Percentiles rank a stretch among this genome's conserved stretches.
Evolutionary conservation across 2,888 invertebrate species (phyloP).

Genomic region (Conus canariensis): DNA sequence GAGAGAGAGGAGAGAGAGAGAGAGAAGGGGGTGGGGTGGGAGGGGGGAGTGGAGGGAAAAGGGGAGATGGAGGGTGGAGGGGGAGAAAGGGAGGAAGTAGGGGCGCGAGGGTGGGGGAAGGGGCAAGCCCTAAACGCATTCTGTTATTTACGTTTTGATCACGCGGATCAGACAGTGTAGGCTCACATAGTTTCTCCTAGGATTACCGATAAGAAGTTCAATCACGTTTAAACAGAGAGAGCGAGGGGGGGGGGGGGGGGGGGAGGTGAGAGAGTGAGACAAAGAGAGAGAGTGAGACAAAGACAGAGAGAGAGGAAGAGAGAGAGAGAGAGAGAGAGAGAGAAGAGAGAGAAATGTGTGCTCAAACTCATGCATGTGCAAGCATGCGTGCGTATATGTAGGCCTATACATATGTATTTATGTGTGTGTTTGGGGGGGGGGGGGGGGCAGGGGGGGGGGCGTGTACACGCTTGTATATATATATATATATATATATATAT

Average conservation of each 20-base stretch:
- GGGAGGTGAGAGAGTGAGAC: no score
- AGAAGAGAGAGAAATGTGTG: not conserved
- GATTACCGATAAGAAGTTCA: no score
- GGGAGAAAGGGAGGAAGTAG: not conserved
- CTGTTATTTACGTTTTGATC: no score
- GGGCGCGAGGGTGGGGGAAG: not conserved
- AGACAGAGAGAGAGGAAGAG: not conserved
- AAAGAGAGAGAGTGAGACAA: not conserved
- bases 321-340: conserved; percentile 30
- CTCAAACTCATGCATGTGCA: no score
- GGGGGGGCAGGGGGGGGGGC: not conserved
- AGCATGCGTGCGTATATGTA: no score
- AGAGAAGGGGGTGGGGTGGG: not conserved
- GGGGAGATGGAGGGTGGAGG: not conserved
- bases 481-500: no score
- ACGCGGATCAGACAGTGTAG: no score
- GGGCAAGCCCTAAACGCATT: no score
- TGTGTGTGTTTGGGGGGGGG: not conserved
- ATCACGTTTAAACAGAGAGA: not conserved
- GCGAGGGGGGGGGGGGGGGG: no score
- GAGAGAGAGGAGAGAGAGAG: not conserved
- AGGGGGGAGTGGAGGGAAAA: not conserved
- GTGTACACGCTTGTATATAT: no score
- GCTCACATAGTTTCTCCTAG: no score
- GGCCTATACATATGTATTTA: no score